These are phyloP conservation scores for Ctenopoma multispine DNA, from an alignment of 2,797 vertebrate genomes.

Conservation along the genomic window DNA sequence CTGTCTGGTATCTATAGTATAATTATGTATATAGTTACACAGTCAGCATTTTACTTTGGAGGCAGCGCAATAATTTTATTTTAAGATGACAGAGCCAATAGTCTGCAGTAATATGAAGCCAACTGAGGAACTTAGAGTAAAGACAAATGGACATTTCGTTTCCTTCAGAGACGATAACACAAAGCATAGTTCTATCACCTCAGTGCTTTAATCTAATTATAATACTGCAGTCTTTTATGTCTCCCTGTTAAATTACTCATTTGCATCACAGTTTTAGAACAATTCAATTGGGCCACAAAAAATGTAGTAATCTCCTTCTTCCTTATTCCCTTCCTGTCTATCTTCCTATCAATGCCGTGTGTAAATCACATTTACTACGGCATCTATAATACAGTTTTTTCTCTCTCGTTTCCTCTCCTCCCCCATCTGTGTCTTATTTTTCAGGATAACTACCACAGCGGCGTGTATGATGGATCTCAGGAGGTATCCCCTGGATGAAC, in stretches of 20 bases:
- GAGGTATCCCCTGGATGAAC: slow-evolving; percentile 94
- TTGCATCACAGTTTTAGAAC: slow-evolving; percentile 27
- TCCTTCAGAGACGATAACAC: slow-evolving; percentile 31
- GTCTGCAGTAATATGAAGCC: slow-evolving; percentile 50
- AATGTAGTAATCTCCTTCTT: background rate
- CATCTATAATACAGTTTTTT: slow-evolving; percentile 19
- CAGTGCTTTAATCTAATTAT: slow-evolving; percentile 36
- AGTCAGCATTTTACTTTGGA: slow-evolving; percentile 47
- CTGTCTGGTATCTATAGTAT: slow-evolving; percentile 32
- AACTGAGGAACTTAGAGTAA: slow-evolving; percentile 22
- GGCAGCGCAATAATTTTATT: slow-evolving; percentile 44
- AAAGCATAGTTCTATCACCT: slow-evolving; percentile 34
- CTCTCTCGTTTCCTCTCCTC: background rate
- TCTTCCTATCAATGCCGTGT: slow-evolving; percentile 15
- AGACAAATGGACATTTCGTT: slow-evolving; percentile 51
- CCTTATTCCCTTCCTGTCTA: background rate
- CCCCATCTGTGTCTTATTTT: slow-evolving; percentile 11
- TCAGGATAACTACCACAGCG: slow-evolving; percentile 95
- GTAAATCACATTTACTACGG: slow-evolving; percentile 15
- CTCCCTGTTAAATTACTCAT: slow-evolving; percentile 17
- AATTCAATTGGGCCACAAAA: slow-evolving; percentile 12
- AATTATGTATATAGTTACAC: slow-evolving; percentile 34
- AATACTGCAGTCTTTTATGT: slow-evolving; percentile 11
- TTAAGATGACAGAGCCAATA: slow-evolving; percentile 38
- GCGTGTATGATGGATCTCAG: slow-evolving; percentile 98